These are phyloP conservation scores for Serripes groenlandicus DNA, from an alignment of 2,888 invertebrate genomes.

Conservation along the genomic window DNA sequence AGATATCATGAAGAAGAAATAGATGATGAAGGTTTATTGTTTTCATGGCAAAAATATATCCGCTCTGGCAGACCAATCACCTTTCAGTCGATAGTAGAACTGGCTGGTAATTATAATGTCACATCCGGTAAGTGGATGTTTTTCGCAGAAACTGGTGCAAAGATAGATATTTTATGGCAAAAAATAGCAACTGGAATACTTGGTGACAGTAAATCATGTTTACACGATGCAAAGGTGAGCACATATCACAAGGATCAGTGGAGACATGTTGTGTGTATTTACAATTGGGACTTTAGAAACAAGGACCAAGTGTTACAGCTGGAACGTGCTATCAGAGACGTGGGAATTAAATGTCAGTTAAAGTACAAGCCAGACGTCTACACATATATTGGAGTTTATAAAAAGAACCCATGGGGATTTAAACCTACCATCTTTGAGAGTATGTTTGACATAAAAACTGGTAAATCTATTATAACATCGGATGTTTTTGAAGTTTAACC, in stretches of 20 bases:
- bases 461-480: slow-evolving; percentile 43
- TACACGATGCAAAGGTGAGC: slow-evolving; percentile 53
- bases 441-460: slow-evolving; percentile 44
- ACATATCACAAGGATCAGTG: slow-evolving; percentile 5
- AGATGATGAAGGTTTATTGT: slow-evolving; percentile 43
- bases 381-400: slow-evolving; percentile 66
- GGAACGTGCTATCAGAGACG: slow-evolving; percentile 62
- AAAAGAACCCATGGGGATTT: slow-evolving; percentile 60
- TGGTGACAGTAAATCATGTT: slow-evolving; percentile 37
- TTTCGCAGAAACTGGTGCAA: slow-evolving; percentile 62
- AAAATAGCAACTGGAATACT: slow-evolving; percentile 61
- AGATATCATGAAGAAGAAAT: not conserved
- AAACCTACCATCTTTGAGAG: slow-evolving; percentile 62
- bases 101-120: slow-evolving; percentile 59
- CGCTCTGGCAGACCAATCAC: slow-evolving; percentile 44
- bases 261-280: slow-evolving; percentile 70
- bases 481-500: not conserved
- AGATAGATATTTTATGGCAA: slow-evolving; percentile 69
- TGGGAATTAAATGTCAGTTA: slow-evolving; percentile 65
- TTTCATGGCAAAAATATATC: slow-evolving; percentile 58
- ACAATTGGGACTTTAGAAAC: slow-evolving; percentile 66
- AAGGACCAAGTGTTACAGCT: slow-evolving; percentile 59
- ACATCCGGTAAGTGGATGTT: slow-evolving; percentile 70
- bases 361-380: slow-evolving; percentile 73
- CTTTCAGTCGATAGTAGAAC: slow-evolving; percentile 56